Percentiles rank a stretch among this genome's conserved stretches.
Conservation (phyloP, 2,113 vertebrate genomes). For the Marmota monax region DNA sequence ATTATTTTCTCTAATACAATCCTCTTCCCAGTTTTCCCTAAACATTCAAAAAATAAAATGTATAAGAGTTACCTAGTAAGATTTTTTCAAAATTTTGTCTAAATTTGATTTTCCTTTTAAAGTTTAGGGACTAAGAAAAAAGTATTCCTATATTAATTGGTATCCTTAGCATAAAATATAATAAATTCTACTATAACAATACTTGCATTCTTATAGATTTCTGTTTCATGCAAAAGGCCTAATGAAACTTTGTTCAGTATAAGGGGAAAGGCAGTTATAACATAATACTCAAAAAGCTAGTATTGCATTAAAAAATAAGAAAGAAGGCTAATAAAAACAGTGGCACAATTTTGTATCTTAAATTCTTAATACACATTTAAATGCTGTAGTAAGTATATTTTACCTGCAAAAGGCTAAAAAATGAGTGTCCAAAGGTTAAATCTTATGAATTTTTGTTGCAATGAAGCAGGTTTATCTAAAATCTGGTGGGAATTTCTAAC, state of each 20-base stretch:
- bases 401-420: neutral
- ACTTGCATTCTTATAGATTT: neutral
- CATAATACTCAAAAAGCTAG: neutral
- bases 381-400: neutral
- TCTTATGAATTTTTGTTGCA: neutral
- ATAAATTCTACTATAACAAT: neutral
- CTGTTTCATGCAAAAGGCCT: neutral
- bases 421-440: neutral
- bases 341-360: neutral
- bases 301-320: neutral
- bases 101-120: neutral
- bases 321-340: neutral
- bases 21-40: neutral
- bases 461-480: neutral
- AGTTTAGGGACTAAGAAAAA: neutral
- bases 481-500: neutral
- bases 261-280: neutral
- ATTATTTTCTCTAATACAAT: neutral
- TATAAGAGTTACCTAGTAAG: neutral
- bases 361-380: neutral
- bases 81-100: neutral
- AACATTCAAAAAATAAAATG: neutral
- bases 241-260: neutral
- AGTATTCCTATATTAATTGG: neutral
- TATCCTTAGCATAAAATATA: neutral